A percentile compares a stretch with the other conserved stretches of the same genome.
These are phyloP conservation scores for Lepidocyrtinus sp. DNA, from an alignment of 2,888 invertebrate species.

Conservation along the genomic window DNA sequence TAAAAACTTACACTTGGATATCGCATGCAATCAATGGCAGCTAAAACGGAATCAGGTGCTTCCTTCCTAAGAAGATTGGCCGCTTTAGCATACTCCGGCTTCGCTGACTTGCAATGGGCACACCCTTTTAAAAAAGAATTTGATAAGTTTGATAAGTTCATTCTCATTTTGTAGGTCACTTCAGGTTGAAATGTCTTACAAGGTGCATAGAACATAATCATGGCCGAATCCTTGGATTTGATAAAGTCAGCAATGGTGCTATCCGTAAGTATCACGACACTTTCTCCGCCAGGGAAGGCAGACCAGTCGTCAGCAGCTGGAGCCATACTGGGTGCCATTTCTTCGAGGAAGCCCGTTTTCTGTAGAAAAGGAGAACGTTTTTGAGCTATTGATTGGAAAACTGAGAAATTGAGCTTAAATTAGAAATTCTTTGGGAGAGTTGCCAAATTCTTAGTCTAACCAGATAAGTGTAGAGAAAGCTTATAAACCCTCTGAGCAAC, in stretches of 20 bases:
- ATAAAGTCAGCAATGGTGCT: slow-evolving; percentile 77
- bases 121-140: slow-evolving; percentile 77
- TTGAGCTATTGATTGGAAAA: not conserved
- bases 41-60: slow-evolving; percentile 73
- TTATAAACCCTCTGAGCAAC: not conserved
- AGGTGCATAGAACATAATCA: slow-evolving; percentile 86
- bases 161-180: not conserved
- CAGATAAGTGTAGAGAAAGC: not conserved
- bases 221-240: slow-evolving; percentile 76
- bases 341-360: slow-evolving; percentile 62
- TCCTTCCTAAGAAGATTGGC: slow-evolving; percentile 75
- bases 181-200: slow-evolving; percentile 75
- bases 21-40: slow-evolving; percentile 77
- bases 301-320: slow-evolving; percentile 54
- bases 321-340: slow-evolving; percentile 33
- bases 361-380: slow-evolving; percentile 5
- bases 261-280: slow-evolving; percentile 74
- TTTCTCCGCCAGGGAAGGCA: slow-evolving; percentile 50
- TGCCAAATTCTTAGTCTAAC: not conserved
- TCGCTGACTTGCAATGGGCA: slow-evolving; percentile 78
- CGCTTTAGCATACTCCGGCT: slow-evolving; percentile 79
- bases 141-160: not conserved
- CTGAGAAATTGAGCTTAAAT: not conserved
- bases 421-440: not conserved
- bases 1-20: slow-evolving; percentile 54